A percentile compares a stretch with the other conserved stretches of the same genome.
Evolutionary conservation across 2,888 invertebrate genomes (phyloP).

Genomic region (Calliopum simillimum): DNA sequence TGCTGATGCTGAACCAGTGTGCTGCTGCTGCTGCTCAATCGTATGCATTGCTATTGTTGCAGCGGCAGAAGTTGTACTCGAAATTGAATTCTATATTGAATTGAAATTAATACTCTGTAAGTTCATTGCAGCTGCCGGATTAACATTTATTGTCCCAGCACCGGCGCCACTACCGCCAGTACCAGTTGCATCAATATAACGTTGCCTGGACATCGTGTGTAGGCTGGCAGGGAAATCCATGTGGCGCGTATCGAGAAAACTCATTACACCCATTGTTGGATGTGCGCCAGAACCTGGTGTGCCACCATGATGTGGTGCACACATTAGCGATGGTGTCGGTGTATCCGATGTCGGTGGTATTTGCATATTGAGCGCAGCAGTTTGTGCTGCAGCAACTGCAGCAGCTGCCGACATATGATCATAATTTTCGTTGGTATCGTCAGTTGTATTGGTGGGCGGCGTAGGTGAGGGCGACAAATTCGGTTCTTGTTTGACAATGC

Average conservation of each 20-base stretch:
- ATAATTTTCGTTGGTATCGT: constrained; percentile 67
- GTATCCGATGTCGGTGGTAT: constrained; percentile 67
- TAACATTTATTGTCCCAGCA: constrained; percentile 67
- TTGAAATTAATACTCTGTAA: constrained; percentile 82
- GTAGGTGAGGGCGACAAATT: constrained; percentile 73
- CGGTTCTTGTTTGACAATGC: constrained; percentile 75
- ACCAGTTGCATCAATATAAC: constrained; percentile 65
- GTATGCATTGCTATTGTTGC: constrained; percentile 48
- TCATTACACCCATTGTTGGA: constrained; percentile 74
- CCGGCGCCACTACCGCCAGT: constrained; percentile 53
- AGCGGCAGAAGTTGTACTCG: constrained; percentile 54
- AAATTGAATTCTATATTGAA: constrained; percentile 74
- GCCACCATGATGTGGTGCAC: constrained; percentile 70
- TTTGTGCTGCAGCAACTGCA: constrained; percentile 58
- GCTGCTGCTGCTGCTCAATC: constrained; percentile 45
- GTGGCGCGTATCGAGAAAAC: constrained; percentile 78
- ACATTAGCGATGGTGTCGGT: constrained; percentile 71
- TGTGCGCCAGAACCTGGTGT: constrained; percentile 60
- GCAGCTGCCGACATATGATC: constrained; percentile 64
- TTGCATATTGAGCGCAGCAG: constrained; percentile 67
- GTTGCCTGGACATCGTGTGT: constrained; percentile 71
- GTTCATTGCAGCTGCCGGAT: constrained; percentile 75
- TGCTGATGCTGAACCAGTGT: constrained; percentile 36
- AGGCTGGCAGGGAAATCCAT: constrained; percentile 75
- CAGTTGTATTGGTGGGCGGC: constrained; percentile 61